Base-by-base conservation (phyloP, 2,888 invertebrate genomes). In the Cosmopolites sordidus region DNA sequence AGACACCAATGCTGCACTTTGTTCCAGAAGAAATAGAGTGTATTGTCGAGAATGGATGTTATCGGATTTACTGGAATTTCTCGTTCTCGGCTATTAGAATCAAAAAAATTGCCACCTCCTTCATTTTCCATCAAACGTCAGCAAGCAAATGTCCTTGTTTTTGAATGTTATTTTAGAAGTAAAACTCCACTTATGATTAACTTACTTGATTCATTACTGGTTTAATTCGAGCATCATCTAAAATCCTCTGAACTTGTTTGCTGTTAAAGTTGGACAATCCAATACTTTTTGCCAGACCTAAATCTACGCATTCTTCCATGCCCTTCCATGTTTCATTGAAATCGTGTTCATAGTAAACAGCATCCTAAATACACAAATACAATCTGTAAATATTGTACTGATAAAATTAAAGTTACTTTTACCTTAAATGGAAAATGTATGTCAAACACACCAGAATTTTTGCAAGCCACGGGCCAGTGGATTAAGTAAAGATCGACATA, bases 231-330 rank as follows among this genome's bases (percentile, higher is more conserved):
- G 80, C 79, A 45, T 72, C 74, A 8, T 79, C 75, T 38, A 87
- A 58, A 30, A 90, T 66, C 47, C 83, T 76, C 18, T 79, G 73
- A 45, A 89, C 69, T 70, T 89, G 89, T 62, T 82, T 75, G 2
- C 79, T 80, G 70, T 86, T 89, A 66, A 89, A 89, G 70, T 89
- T 89, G 29, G 87, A 87, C 11, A 89, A 69, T 1, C 89, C 89
- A 60, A 89, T 86, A 56, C 81, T 81, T 63, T 81, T 84, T 0
- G 78, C 74, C 39, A 87, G 68, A 9, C 86, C 85, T 49, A 81
- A 75, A 16, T 76, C 74, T 1, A 83, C 77, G 30, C 83, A 76
- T 57, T 79, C 75, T 66, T 89, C 88, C 83, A 89, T 81, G 2
- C 76, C 85, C 64, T 80, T 78, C 82, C 83, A 85, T 1, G 83